Evolutionary conservation across 2,888 invertebrate species (phyloP), one percentile per base, ranked within the genome.

Genomic region (Rutpela maculata): DNA sequence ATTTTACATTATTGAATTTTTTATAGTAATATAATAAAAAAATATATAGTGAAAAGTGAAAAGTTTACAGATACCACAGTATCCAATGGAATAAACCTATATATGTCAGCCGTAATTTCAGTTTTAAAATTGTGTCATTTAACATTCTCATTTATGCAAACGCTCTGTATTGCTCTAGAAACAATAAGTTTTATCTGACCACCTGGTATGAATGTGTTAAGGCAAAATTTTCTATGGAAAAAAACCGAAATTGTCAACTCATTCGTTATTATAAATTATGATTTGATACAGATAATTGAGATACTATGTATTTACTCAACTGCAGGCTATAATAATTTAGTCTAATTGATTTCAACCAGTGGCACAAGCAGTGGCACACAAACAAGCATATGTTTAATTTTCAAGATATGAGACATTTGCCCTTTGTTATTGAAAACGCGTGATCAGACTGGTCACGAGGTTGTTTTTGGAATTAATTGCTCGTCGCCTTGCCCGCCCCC

Each of bases 341-440:
- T 68, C 65, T 75, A 79, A 79, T 79, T 79, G 79, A 79, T 79
- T 77, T 77, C 75, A 79, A 79, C 79, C 79, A 79, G 79, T 79
- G 79, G 79, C 79, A 79, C 79, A 75, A 77, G 63, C 79, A 79
- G 79, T 79, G 79, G 79, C 79, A 79, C 74, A 79, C 79, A 79
- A 79, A 79, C 79, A 79, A 79, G 57, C 67, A 66, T 11, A 59
- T 62, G 62, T 75, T 78, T 75, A 79, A 79, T 79, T 79, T 74
- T 59, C 70, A 62, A 74, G 70, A 68, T 70, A 59, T 43, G 70
- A 63, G 71, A 76, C 74, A 71, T 78, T 78, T 76, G 78, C 73
- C 78, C 78, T 76, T 68, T 74, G 63, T 69, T 31, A 66, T 71
- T 68, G 70, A 67, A 67, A 59, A 38, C 67, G 72, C 80, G 76